Percentiles rank a stretch among this genome's conserved stretches.
phyloP scores from a whole-genome alignment of 2,797 vertebrate species.

The Petrocephalus schoutedeni region DNA sequence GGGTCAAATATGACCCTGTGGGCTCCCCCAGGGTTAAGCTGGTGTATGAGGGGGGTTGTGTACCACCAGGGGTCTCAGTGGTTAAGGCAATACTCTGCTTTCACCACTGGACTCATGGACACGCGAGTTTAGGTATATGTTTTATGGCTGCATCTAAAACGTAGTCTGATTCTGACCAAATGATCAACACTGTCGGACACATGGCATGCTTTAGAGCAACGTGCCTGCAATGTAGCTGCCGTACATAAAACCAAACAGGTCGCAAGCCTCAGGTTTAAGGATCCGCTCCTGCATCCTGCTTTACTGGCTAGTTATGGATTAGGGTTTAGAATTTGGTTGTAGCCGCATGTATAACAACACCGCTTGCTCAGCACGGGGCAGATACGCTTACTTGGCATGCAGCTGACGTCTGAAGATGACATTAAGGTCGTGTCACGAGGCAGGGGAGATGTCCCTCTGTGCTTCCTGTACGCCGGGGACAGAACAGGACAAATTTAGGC shows the following conservation, averaged over 20 bases:
- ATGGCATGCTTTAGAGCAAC: not conserved
- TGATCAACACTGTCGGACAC: too few species aligned
- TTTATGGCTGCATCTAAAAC: not conserved
- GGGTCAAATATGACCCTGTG: too few species aligned
- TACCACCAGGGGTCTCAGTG: not conserved
- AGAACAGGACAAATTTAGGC: not conserved
- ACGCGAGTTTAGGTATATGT: not conserved
- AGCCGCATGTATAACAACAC: not conserved
- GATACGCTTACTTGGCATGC: not conserved
- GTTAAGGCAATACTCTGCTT: not conserved
- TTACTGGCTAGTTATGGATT: not conserved
- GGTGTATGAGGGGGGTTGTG: not conserved
- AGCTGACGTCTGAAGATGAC: not conserved
- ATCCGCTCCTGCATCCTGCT: not conserved
- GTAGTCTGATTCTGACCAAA: too few species aligned
- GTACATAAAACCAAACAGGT: not conserved
- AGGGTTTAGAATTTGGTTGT: not conserved
- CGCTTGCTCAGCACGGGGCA: not conserved
- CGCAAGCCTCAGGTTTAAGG: not conserved
- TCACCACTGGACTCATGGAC: not conserved
- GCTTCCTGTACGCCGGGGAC: conserved; percentile 40
- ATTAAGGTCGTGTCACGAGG: conserved; percentile 6
- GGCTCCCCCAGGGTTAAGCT: too few species aligned
- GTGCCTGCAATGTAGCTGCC: not conserved
- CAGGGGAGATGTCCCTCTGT: not conserved